Evolutionary conservation across 1,140 invertebrate species (phyloP).

Genomic region (roundworm (Caenorhabditis elegans)): WBcel235 BX284605.5:12915501-12916000

Average conservation of each 20-base stretch:
- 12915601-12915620: background rate
- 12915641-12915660: constrained; percentile 3
- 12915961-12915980: constrained; percentile 68
- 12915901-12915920: constrained; percentile 64
- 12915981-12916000: constrained; percentile 65
- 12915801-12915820: constrained; percentile 45
- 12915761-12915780: background rate
- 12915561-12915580: background rate
- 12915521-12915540: constrained; percentile 68
- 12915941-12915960: constrained; percentile 68
- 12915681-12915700: background rate
- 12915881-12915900: constrained; percentile 64
- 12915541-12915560: constrained; percentile 66
- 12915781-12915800: too few relatives aligned
- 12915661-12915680: background rate
- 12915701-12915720: background rate
- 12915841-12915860: constrained; percentile 68
- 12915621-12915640: constrained; percentile 22
- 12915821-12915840: constrained; percentile 42
- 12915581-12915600: background rate
- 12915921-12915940: constrained; percentile 68
- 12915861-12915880: constrained; percentile 67
- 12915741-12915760: background rate
- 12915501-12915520: constrained; percentile 68
- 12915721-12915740: background rate